These are phyloP conservation scores for Bombycilla garrulus DNA, from an alignment of 2,113 vertebrate species.

Conservation along the genomic window DNA sequence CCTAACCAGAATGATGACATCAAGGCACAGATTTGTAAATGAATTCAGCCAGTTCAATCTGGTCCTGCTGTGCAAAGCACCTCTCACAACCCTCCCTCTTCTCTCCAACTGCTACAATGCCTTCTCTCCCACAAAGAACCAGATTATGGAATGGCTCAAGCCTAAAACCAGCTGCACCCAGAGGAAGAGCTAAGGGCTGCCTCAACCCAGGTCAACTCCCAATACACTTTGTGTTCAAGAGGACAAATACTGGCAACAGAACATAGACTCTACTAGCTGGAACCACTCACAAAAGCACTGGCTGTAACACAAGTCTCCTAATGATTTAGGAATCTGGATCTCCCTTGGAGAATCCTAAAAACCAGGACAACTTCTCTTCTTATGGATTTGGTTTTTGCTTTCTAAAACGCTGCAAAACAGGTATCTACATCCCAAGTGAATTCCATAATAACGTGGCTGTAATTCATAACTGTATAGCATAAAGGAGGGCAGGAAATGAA, in stretches of 20 bases:
- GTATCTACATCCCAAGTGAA: not conserved
- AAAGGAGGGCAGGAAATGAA: not conserved
- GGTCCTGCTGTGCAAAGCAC: not conserved
- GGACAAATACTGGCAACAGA: not conserved
- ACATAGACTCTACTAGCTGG: not conserved
- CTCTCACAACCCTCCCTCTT: not conserved
- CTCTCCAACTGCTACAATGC: not conserved
- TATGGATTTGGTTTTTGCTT: not conserved
- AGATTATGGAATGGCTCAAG: not conserved
- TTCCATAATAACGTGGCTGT: not conserved
- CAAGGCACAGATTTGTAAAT: not conserved
- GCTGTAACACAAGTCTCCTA: not conserved
- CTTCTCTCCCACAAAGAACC: not conserved
- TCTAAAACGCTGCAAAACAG: not conserved
- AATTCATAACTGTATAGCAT: not conserved
- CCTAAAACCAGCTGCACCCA: not conserved
- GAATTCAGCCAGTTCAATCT: not conserved
- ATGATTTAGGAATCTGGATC: not conserved
- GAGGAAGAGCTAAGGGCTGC: not conserved
- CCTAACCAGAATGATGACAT: not conserved
- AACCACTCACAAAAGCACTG: not conserved
- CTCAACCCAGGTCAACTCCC: not conserved
- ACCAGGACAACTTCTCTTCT: not conserved
- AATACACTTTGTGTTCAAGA: rapidly evolving
- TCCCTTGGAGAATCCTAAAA: not conserved